Percentiles rank a stretch among this genome's conserved stretches.
Evolutionary conservation across 2,797 vertebrate species (phyloP).

Genomic region (Lepilemur ruficaudatus): DNA sequence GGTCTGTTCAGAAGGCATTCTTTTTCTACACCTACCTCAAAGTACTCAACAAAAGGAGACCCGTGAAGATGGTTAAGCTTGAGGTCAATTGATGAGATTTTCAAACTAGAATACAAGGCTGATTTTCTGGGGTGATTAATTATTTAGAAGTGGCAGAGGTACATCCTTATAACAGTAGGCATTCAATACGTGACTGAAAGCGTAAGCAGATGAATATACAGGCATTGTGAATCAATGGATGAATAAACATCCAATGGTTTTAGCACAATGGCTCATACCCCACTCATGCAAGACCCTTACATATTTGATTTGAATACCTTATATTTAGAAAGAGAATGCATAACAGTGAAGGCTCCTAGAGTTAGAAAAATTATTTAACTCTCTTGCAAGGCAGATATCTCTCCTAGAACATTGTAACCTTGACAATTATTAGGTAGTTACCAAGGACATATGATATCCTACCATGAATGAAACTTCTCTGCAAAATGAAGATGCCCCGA

Average conservation of each 20-base stretch:
- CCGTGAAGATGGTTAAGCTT: slow-evolving; percentile 56
- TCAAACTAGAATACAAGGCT: not conserved
- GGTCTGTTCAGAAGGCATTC: slow-evolving; percentile 73
- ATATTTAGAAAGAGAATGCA: not conserved
- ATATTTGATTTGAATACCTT: not conserved
- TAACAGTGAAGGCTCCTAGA: not conserved
- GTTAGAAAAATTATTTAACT: not conserved
- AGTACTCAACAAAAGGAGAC: slow-evolving; percentile 69
- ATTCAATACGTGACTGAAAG: not conserved
- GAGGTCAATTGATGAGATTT: slow-evolving; percentile 47
- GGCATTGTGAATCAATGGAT: not conserved
- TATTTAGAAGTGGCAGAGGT: not conserved
- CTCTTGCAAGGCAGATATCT: not conserved
- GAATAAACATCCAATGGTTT: not conserved
- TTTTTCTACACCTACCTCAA: slow-evolving; percentile 78
- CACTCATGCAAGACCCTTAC: not conserved
- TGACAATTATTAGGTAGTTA: not conserved
- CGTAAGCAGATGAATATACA: not conserved
- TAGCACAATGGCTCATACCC: not conserved
- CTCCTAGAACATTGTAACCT: not conserved
- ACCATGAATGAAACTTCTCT: not conserved
- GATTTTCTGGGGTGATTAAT: not conserved
- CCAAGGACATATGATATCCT: not conserved
- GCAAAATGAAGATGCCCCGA: not conserved
- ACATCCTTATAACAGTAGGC: not conserved